phyloP scores from a whole-genome alignment of 2,888 invertebrate species.

The Margaritifera margaritifera region DNA sequence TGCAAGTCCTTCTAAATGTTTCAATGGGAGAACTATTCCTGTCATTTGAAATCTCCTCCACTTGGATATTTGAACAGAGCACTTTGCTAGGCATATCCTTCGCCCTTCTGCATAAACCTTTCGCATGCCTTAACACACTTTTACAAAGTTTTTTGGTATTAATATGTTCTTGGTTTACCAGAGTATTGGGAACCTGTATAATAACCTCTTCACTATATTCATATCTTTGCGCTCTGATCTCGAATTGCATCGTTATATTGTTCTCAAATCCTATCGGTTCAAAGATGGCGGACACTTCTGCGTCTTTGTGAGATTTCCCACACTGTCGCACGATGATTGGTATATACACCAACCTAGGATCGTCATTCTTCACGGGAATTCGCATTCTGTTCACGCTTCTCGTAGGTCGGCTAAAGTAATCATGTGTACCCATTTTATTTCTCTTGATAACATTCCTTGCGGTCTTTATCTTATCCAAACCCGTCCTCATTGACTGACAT shows the following conservation, averaged over 20 bases:
- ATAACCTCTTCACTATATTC: not conserved
- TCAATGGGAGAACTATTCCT: not conserved
- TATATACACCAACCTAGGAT: not conserved
- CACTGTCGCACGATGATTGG: not conserved
- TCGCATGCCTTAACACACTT: not conserved
- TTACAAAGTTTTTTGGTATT: not conserved
- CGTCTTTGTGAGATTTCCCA: not conserved
- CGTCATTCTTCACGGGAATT: not conserved
- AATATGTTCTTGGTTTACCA: not conserved
- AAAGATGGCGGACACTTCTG: not conserved
- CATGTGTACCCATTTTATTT: too few species aligned
- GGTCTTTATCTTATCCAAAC: too few species aligned
- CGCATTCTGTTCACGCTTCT: too few species aligned
- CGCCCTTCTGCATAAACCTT: not conserved
- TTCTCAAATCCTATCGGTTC: too few species aligned
- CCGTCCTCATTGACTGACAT: too few species aligned
- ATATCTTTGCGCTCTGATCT: too few species aligned
- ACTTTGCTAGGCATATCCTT: not conserved
- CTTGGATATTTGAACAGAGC: not conserved
- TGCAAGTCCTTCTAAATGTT: not conserved
- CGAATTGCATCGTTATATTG: too few species aligned
- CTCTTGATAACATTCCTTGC: too few species aligned
- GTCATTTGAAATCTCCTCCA: constrained; percentile 1
- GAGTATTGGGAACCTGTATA: not conserved
- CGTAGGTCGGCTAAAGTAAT: too few species aligned